These are phyloP conservation scores for Helarctos malayanus DNA, from an alignment of 2,797 vertebrate genomes.

Conservation along the genomic window DNA sequence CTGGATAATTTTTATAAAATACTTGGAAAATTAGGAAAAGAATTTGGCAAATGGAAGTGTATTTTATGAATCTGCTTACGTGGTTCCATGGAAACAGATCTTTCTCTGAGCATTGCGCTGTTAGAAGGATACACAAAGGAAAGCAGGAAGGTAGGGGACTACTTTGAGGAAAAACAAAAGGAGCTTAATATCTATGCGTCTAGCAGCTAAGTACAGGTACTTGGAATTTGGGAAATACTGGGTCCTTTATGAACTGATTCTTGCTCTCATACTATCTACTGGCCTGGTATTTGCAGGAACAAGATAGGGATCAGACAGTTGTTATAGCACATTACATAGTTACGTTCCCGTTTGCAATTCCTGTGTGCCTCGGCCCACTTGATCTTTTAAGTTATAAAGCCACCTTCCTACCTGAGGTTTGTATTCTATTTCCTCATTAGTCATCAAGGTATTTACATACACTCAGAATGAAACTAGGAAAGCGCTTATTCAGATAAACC, in stretches of 20 bases:
- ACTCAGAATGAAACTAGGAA: not conserved
- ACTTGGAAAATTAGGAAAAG: conserved; percentile 24
- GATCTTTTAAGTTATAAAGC: conserved; percentile 24
- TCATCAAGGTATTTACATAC: not conserved
- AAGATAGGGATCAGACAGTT: not conserved
- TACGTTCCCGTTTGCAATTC: conserved; percentile 47
- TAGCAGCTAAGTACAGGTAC: not conserved
- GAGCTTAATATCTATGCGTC: not conserved
- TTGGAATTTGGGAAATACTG: not conserved
- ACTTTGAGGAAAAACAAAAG: not conserved
- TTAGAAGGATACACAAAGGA: not conserved
- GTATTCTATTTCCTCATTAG: not conserved
- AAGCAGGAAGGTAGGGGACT: not conserved
- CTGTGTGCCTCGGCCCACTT: not conserved
- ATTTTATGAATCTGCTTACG: not conserved
- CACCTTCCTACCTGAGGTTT: not conserved
- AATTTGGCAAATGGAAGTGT: not conserved
- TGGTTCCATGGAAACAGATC: conserved; percentile 13
- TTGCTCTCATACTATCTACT: not conserved
- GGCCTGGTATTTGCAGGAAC: not conserved
- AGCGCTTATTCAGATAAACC: conserved; percentile 12
- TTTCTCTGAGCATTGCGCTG: not conserved
- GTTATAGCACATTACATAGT: not conserved
- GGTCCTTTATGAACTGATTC: not conserved
- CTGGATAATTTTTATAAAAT: conserved; percentile 15